Percentiles rank a stretch among this genome's conserved stretches.
Conservation (phyloP, 2,113 vertebrate genomes). For the Agelaius tricolor region DNA sequence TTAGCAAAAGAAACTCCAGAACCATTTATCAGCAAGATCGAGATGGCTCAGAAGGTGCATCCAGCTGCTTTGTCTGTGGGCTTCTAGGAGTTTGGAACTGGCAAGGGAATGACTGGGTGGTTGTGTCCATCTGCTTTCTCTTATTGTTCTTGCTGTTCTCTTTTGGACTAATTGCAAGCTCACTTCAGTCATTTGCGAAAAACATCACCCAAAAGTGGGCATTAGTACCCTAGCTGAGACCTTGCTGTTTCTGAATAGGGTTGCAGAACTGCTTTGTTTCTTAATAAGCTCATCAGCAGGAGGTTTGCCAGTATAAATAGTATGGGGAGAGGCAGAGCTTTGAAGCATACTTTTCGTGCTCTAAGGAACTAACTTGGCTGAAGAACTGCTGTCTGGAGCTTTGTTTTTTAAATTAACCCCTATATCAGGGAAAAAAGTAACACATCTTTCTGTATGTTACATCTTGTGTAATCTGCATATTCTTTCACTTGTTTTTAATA, state of each 20-base stretch:
- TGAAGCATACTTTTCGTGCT: not conserved
- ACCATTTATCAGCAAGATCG: not conserved
- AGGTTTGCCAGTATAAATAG: conserved; percentile 40
- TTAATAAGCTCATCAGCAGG: not conserved
- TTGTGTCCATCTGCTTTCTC: not conserved
- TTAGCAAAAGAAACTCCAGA: not conserved
- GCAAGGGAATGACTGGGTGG: not conserved
- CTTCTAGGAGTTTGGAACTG: not conserved
- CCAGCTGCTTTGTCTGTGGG: not conserved
- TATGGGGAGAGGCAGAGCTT: not conserved
- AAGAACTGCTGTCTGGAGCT: not conserved
- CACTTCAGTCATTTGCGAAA: not conserved
- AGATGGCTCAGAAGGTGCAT: not conserved
- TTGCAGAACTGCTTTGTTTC: conserved; percentile 15
- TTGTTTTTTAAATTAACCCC: conserved; percentile 13
- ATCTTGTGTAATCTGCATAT: not conserved
- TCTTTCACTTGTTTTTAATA: not conserved
- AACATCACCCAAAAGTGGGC: not conserved
- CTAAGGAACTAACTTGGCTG: not conserved
- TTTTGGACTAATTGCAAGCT: not conserved
- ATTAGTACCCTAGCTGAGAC: not conserved
- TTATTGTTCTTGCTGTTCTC: not conserved
- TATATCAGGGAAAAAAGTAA: not conserved
- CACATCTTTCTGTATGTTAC: not conserved
- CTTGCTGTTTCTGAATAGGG: not conserved